phyloP scores from a whole-genome alignment of 2,888 invertebrate species.

The Creontiades dilutus region DNA sequence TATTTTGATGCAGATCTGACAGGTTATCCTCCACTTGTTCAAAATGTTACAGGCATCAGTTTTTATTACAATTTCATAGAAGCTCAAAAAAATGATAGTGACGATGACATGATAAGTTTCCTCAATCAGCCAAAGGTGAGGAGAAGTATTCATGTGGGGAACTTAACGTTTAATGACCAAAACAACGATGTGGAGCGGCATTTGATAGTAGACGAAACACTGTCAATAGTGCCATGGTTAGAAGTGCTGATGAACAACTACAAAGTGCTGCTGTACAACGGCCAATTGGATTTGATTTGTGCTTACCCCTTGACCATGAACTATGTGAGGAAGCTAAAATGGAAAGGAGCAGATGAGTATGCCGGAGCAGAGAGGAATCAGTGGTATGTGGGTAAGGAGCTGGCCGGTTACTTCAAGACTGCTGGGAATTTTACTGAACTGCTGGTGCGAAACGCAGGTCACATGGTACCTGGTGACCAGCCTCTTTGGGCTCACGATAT shows the following conservation, averaged over 20 bases:
- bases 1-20: slow-evolving; percentile 79
- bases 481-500: slow-evolving; percentile 88
- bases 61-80: slow-evolving; percentile 87
- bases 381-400: slow-evolving; percentile 83
- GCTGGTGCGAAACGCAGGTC: slow-evolving; percentile 88
- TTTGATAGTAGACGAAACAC: slow-evolving; percentile 88
- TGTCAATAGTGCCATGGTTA: slow-evolving; percentile 87
- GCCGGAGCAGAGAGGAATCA: slow-evolving; percentile 83
- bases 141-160: slow-evolving; percentile 91
- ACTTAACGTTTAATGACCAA: slow-evolving; percentile 78
- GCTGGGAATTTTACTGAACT: no score
- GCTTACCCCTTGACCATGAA: slow-evolving; percentile 91
- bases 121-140: slow-evolving; percentile 74
- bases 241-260: slow-evolving; percentile 85
- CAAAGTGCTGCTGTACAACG: slow-evolving; percentile 91
- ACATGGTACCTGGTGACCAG: slow-evolving; percentile 90
- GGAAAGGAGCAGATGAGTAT: slow-evolving; percentile 84
- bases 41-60: slow-evolving; percentile 87
- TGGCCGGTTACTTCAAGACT: slow-evolving; percentile 90
- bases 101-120: slow-evolving; percentile 67
- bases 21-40: slow-evolving; percentile 80
- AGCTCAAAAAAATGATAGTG: slow-evolving; percentile 81
- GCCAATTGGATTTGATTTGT: slow-evolving; percentile 94
- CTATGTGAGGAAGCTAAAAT: slow-evolving; percentile 86
- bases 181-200: slow-evolving; percentile 83